A percentile compares a stretch with the other conserved stretches of the same genome.
Conservation (phyloP, 2,113 vertebrate species). For the Python bivittatus region DNA sequence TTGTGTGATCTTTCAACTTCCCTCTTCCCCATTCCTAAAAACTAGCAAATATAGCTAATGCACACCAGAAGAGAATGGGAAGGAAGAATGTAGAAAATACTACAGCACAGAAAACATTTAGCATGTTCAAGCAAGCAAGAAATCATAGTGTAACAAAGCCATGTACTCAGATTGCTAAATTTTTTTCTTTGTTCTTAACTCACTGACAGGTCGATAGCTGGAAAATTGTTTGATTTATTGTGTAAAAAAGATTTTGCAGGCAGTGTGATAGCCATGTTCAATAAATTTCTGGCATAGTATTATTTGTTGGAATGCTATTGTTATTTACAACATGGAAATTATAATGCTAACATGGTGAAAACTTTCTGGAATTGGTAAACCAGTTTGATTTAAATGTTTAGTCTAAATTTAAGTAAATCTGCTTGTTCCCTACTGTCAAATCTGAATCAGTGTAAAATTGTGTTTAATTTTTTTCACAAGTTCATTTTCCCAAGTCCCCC, state of each 20-base stretch:
- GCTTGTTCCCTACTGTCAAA: neutral
- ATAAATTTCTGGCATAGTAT: neutral
- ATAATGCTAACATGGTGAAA: neutral
- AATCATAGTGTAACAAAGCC: neutral
- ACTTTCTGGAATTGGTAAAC: neutral
- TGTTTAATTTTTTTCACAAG: neutral
- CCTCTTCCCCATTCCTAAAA: neutral
- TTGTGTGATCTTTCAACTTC: neutral
- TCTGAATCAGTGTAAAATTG: neutral
- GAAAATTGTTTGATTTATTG: neutral
- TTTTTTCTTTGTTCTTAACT: neutral
- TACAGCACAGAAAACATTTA: neutral
- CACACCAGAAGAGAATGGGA: neutral
- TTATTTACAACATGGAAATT: neutral
- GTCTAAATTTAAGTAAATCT: neutral
- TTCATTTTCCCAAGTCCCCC: neutral
- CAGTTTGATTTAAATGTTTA: neutral
- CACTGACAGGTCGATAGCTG: neutral
- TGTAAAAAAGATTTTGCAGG: neutral
- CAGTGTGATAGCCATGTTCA: neutral
- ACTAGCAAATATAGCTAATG: neutral
- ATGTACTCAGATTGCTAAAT: neutral
- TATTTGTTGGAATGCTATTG: neutral
- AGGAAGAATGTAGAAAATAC: neutral
- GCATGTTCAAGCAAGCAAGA: neutral